phyloP scores from a whole-genome alignment of 1,140 invertebrate genomes.

The Anadara kagoshimensis region DNA sequence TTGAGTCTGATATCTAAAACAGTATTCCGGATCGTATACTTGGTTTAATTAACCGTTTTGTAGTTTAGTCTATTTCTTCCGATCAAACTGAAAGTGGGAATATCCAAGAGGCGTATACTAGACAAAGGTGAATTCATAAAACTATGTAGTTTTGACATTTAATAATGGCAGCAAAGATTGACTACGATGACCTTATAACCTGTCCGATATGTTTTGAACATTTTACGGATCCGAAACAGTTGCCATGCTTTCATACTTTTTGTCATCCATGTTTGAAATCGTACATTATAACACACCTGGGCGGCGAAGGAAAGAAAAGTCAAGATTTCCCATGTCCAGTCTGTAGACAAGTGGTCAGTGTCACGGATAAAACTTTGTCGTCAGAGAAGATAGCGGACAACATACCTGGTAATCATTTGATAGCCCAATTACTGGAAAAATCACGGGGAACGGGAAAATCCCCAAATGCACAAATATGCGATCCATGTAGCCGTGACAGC shows the following conservation, averaged over 20 bases:
- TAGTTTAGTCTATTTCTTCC: no score
- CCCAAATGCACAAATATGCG: constrained; percentile 39
- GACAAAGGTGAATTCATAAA: no score
- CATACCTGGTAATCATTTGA: constrained; percentile 50
- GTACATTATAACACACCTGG: constrained; percentile 79
- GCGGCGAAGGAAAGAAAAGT: constrained; percentile 25
- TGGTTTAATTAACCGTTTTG: no score
- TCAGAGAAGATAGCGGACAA: constrained; percentile 39
- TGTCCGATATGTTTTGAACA: constrained; percentile 62
- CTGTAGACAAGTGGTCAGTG: constrained; percentile 45
- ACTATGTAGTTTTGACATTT: no score
- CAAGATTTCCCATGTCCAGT: constrained; percentile 44
- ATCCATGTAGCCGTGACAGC: constrained; percentile 40
- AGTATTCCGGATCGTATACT: no score
- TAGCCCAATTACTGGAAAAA: constrained; percentile 46
- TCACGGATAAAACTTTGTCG: constrained; percentile 25
- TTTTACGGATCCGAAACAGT: constrained; percentile 54
- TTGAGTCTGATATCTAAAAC: no score
- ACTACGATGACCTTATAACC: constrained; percentile 50
- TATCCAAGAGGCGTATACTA: no score
- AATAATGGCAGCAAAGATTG: no score
- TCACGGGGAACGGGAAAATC: constrained; percentile 26
- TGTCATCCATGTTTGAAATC: constrained; percentile 77
- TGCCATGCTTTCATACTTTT: constrained; percentile 67
- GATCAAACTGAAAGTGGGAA: no score